Conservation (phyloP, 2,797 vertebrate species). For the Falco novaeseelandiae region DNA sequence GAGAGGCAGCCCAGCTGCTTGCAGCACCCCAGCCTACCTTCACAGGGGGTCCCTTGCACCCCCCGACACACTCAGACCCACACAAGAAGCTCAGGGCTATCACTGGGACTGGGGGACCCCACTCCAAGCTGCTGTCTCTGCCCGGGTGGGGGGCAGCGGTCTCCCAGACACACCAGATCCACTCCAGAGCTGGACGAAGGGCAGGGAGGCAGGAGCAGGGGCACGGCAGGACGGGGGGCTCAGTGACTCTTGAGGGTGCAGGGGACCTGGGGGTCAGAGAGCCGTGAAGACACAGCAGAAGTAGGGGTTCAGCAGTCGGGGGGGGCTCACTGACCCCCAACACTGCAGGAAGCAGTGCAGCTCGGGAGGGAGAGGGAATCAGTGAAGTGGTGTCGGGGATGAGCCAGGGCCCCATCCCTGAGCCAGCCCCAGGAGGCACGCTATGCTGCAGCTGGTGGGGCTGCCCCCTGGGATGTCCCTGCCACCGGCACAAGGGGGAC, state of each 20-base stretch:
- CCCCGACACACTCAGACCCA: rapidly evolving
- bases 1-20: not conserved
- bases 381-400: not conserved
- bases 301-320: not conserved
- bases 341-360: rapidly evolving
- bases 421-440: not conserved
- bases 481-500: rapidly evolving
- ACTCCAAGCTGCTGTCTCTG: not conserved
- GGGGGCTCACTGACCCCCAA: not conserved
- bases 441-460: not conserved
- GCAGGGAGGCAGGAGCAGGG: not conserved
- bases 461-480: not conserved
- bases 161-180: not conserved
- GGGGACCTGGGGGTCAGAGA: rapidly evolving
- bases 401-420: not conserved
- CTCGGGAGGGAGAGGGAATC: not conserved
- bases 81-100: rapidly evolving
- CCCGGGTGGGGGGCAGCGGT: not conserved
- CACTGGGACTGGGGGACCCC: rapidly evolving
- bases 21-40: not conserved
- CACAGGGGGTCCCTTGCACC: rapidly evolving
- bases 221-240: rapidly evolving
- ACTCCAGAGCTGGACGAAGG: not conserved
- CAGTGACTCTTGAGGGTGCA: not conserved
- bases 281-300: not conserved